These are phyloP conservation scores for Rhynchomys soricoides DNA, from an alignment of 2,113 vertebrate genomes.

Conservation along the genomic window DNA sequence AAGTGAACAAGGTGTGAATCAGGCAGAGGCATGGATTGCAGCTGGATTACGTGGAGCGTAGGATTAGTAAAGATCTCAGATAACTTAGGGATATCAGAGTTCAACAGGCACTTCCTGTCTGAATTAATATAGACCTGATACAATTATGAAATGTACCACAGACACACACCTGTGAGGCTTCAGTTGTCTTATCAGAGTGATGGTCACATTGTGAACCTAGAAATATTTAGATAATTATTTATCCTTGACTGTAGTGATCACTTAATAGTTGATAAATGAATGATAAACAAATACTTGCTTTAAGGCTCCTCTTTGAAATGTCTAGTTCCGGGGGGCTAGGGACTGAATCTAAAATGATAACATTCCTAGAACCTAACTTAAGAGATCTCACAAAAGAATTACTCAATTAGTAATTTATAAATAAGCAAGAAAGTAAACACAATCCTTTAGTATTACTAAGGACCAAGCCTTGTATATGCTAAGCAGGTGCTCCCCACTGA, in stretches of 20 bases:
- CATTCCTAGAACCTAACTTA: not conserved
- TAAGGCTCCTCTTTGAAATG: not conserved
- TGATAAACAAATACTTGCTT: not conserved
- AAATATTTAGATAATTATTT: constrained; percentile 22
- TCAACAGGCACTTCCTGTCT: not conserved
- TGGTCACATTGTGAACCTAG: not conserved
- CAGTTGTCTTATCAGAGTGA: not conserved
- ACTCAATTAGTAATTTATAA: not conserved
- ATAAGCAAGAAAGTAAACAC: not conserved
- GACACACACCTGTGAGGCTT: not conserved
- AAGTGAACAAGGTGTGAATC: not conserved
- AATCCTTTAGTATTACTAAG: not conserved
- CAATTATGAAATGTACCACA: not conserved
- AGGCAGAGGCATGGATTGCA: not conserved
- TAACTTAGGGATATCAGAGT: not conserved
- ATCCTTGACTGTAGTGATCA: not conserved
- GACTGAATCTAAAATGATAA: not conserved
- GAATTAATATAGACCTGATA: not conserved
- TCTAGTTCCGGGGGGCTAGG: not conserved
- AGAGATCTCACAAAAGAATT: not conserved
- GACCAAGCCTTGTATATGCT: not conserved
- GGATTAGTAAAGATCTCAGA: not conserved
- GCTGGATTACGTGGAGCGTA: not conserved
- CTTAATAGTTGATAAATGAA: constrained; percentile 38
- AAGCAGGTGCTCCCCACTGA: not conserved